phyloP scores from a whole-genome alignment of 1,140 invertebrate species.

The Cephus cinctus region DNA sequence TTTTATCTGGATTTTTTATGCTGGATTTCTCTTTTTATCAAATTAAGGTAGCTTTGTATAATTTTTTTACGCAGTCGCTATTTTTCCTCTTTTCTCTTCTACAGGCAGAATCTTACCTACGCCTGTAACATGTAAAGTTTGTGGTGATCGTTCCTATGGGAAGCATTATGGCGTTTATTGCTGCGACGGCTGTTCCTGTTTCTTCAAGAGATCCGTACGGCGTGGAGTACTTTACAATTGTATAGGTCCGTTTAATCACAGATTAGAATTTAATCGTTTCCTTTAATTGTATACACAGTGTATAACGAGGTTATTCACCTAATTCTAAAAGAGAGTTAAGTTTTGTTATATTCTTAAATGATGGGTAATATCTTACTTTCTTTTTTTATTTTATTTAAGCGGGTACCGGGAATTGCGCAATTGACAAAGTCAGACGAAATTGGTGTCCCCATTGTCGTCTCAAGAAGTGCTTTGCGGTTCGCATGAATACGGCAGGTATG shows the following conservation, averaged over 20 bases:
- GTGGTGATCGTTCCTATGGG: slow-evolving; percentile 83
- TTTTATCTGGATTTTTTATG: no score
- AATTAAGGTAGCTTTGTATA: no score
- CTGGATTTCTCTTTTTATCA: no score
- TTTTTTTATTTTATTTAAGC: slow-evolving; percentile 48
- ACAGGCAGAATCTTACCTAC: slow-evolving; percentile 68
- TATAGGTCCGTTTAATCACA: slow-evolving; percentile 76
- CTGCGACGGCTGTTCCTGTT: slow-evolving; percentile 88
- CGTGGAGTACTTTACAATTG: slow-evolving; percentile 71
- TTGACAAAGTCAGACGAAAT: slow-evolving; percentile 82
- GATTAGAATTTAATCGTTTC: no score
- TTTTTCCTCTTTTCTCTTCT: slow-evolving; percentile 17
- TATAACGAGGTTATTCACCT: no score
- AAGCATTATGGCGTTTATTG: slow-evolving; percentile 86
- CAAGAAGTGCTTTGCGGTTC: slow-evolving; percentile 73
- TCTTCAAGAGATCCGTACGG: slow-evolving; percentile 81
- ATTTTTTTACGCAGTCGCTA: no score
- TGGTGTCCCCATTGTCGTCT: slow-evolving; percentile 86
- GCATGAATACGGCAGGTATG: slow-evolving; percentile 81
- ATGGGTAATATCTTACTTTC: slow-evolving; percentile 4
- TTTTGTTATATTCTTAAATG: neutral
- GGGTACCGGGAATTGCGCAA: slow-evolving; percentile 71
- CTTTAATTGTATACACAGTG: no score
- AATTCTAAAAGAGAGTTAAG: no score
- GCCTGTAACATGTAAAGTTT: slow-evolving; percentile 72